phyloP scores from a whole-genome alignment of 2,797 vertebrate genomes.

The Leptodactylus fallax region DNA sequence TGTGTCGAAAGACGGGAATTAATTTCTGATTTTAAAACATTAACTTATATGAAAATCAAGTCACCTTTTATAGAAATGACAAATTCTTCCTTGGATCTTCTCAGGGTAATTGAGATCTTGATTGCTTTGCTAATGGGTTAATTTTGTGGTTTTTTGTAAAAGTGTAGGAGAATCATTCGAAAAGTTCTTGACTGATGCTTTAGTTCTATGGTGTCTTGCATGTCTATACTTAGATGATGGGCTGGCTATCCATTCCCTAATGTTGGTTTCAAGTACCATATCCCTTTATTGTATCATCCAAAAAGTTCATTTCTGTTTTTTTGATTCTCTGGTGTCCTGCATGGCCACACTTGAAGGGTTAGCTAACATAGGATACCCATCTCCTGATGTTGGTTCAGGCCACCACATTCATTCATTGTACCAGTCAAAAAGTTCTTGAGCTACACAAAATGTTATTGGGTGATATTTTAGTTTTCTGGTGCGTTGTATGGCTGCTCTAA shows the following conservation, averaged over 20 bases:
- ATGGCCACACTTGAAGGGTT: too few species aligned
- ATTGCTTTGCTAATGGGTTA: not conserved
- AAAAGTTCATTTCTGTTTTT: not conserved
- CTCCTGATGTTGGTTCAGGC: too few species aligned
- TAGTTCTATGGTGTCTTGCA: not conserved
- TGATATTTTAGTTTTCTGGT: too few species aligned
- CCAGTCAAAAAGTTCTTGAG: too few species aligned
- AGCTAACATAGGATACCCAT: too few species aligned
- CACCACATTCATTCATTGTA: too few species aligned
- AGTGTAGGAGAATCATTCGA: not conserved
- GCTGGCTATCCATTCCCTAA: not conserved
- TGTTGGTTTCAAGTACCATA: not conserved
- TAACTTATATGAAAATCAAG: not conserved
- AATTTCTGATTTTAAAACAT: slow-evolving; percentile 10
- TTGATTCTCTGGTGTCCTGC: too few species aligned
- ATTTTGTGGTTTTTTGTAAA: not conserved
- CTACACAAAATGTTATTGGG: too few species aligned
- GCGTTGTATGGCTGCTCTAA: too few species aligned
- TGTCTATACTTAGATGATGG: not conserved
- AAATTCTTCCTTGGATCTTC: not conserved
- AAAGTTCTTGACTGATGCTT: not conserved
- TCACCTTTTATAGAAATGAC: not conserved
- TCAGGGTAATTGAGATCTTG: not conserved
- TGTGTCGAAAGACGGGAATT: not conserved
- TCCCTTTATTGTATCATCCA: not conserved